phyloP scores from a whole-genome alignment of 92 coral and sea anemone species.

The Pocillopora grandis region DNA sequence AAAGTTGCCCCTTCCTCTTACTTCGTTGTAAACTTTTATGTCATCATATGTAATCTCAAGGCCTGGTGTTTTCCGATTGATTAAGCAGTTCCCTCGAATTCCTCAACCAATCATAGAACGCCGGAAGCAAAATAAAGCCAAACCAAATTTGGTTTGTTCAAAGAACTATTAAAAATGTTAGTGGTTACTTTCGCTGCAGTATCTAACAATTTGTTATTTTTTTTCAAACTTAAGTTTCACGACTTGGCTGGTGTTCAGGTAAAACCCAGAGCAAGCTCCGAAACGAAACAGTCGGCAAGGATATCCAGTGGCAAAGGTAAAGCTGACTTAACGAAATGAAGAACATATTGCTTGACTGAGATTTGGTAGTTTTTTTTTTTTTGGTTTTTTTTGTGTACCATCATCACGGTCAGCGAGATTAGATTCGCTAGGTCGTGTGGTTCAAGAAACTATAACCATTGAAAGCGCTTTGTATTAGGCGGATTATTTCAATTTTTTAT shows the following conservation, averaged over 20 bases:
- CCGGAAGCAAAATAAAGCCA: not conserved
- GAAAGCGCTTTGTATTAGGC: too few relatives aligned
- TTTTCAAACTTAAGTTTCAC: slow-evolving; percentile 14
- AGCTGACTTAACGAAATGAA: slow-evolving; percentile 7
- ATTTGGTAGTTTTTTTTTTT: too few relatives aligned
- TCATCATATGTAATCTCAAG: too few relatives aligned
- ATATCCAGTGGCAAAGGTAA: slow-evolving; percentile 18
- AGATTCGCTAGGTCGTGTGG: too few relatives aligned
- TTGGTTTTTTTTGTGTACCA: too few relatives aligned
- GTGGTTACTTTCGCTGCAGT: not conserved
- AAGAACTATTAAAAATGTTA: not conserved
- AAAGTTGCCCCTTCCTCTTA: not conserved
- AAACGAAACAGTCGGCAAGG: slow-evolving; percentile 16
- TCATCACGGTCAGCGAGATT: too few relatives aligned
- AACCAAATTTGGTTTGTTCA: not conserved
- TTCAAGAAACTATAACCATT: too few relatives aligned
- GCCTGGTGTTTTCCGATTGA: too few relatives aligned
- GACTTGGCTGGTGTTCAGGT: slow-evolving; percentile 26
- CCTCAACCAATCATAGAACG: too few relatives aligned
- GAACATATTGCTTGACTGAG: not conserved
- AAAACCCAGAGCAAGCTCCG: slow-evolving; percentile 9
- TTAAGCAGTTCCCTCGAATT: too few relatives aligned
- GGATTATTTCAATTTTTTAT: too few relatives aligned
- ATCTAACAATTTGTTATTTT: not conserved
- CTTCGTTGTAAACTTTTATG: not conserved